A percentile compares a stretch with the other conserved stretches of the same genome.
These are phyloP conservation scores for Gymnobelideus leadbeateri DNA, from an alignment of 2,113 vertebrate species.

Conservation along the genomic window DNA sequence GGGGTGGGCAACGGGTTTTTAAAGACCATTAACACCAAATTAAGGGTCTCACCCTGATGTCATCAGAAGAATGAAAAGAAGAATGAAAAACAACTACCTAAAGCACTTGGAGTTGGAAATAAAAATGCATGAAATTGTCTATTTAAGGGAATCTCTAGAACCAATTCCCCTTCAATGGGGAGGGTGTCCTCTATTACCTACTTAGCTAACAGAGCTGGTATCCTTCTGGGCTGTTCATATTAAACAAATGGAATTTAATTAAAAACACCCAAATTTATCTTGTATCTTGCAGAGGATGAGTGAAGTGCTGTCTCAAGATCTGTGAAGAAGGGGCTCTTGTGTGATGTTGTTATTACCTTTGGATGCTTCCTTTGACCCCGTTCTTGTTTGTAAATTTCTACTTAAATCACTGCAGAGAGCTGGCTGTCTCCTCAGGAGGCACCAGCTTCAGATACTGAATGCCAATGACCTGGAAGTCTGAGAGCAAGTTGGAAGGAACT, in stretches of 20 bases:
- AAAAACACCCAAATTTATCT: background rate
- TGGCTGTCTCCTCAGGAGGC: background rate
- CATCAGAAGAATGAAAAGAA: background rate
- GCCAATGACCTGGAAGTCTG: background rate
- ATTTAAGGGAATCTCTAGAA: background rate
- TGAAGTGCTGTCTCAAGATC: background rate
- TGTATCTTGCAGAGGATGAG: background rate
- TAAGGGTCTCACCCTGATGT: background rate
- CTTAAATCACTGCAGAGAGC: background rate
- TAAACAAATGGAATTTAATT: background rate
- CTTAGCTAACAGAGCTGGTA: background rate
- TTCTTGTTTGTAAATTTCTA: background rate
- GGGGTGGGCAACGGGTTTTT: background rate
- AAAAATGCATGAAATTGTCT: background rate
- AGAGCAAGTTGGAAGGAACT: background rate
- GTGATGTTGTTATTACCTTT: background rate
- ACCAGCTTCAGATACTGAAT: background rate
- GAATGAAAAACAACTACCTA: background rate
- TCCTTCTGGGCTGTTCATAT: background rate
- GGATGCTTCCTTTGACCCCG: background rate
- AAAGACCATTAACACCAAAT: background rate
- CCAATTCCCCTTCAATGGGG: background rate
- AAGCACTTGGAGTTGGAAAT: background rate
- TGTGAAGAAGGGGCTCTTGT: background rate
- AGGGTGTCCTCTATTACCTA: background rate